phyloP scores from a whole-genome alignment of 2,797 vertebrate species.

The Siniperca undulata region DNA sequence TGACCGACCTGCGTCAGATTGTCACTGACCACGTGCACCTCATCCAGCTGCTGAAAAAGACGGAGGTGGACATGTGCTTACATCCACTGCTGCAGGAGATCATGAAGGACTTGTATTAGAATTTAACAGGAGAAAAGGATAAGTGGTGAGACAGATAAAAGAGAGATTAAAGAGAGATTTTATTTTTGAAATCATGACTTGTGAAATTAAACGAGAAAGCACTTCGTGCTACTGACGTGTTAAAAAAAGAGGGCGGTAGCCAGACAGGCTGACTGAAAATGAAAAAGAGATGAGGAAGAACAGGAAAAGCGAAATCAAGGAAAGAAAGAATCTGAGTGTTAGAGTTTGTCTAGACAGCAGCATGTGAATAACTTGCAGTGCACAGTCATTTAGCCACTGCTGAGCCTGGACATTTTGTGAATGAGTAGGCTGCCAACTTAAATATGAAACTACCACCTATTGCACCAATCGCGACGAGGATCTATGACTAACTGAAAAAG shows the following conservation, averaged over 20 bases:
- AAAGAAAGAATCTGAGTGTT: conserved; percentile 54
- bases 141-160: not conserved
- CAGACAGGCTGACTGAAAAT: conserved; percentile 58
- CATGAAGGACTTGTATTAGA: conserved; percentile 96
- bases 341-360: conserved; percentile 64
- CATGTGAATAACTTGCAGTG: conserved; percentile 53
- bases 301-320: conserved; percentile 52
- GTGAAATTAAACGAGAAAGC: conserved; percentile 39
- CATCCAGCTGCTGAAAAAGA: conserved; percentile 95
- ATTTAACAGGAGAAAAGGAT: not conserved
- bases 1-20: conserved; percentile 98
- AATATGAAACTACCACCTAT: conserved; percentile 57
- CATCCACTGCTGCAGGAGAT: conserved; percentile 98
- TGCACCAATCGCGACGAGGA: conserved; percentile 27
- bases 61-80: conserved; percentile 94
- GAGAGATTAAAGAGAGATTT: conserved; percentile 23
- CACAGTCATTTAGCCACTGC: conserved; percentile 63
- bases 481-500: conserved; percentile 45
- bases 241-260: conserved; percentile 29
- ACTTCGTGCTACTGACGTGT: conserved; percentile 32
- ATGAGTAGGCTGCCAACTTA: conserved; percentile 52
- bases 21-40: conserved; percentile 97
- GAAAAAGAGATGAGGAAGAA: conserved; percentile 53
- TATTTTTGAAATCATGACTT: conserved; percentile 48
- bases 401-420: conserved; percentile 59